phyloP scores from a whole-genome alignment of 1,140 invertebrate genomes.

The Drosophila varians region DNA sequence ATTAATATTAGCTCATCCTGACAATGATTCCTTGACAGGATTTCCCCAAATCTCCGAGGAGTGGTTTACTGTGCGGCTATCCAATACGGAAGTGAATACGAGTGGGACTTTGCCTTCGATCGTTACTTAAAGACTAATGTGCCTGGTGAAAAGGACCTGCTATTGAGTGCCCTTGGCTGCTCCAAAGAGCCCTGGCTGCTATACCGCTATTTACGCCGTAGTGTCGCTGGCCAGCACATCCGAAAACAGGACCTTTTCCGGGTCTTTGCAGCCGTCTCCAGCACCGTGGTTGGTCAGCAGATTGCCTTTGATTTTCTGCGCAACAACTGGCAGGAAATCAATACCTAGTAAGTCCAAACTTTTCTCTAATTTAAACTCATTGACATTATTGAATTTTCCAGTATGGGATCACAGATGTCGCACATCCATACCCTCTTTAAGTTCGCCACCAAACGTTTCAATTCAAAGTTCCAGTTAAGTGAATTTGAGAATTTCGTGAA shows the following conservation, averaged over 20 bases:
- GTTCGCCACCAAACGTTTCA: conserved; percentile 88
- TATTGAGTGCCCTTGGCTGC: conserved; percentile 91
- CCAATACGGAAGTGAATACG: conserved; percentile 89
- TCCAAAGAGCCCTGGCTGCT: conserved; percentile 90
- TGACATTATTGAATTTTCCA: conserved; percentile 66
- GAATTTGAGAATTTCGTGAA: conserved; percentile 89
- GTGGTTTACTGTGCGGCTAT: conserved; percentile 94
- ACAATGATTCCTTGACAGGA: conserved; percentile 72
- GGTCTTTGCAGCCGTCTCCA: conserved; percentile 89
- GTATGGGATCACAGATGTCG: conserved; percentile 88
- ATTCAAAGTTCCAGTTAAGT: conserved; percentile 89
- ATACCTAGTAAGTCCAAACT: conserved; percentile 87
- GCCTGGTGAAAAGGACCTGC: conserved; percentile 89
- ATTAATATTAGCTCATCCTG: no score
- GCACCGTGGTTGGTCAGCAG: conserved; percentile 89
- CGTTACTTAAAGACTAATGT: conserved; percentile 89
- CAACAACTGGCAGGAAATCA: conserved; percentile 89
- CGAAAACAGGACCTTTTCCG: conserved; percentile 90
- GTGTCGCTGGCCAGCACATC: conserved; percentile 89
- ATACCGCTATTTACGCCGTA: conserved; percentile 89
- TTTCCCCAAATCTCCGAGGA: conserved; percentile 91
- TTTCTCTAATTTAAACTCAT: not conserved
- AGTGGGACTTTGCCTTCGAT: conserved; percentile 94
- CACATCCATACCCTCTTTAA: conserved; percentile 90
- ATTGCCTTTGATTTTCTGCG: conserved; percentile 90